Evolutionary conservation across 1,140 invertebrate species (phyloP), one percentile per base, ranked within the genome.

Genomic region (Heliconius nattereri): DNA sequence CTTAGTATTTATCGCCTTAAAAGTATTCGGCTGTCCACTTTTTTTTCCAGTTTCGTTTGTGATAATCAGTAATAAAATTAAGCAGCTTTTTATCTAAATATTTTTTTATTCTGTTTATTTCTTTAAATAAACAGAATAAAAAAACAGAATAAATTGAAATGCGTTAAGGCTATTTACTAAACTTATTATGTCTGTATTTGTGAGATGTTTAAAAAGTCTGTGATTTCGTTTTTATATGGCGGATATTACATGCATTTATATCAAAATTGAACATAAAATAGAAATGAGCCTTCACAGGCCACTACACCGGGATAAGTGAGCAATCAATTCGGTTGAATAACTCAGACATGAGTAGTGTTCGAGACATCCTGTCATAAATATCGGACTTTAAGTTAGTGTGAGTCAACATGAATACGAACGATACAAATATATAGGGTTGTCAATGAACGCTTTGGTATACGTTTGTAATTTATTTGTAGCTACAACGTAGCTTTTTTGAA

Each of bases 1-100:
- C 88, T 89, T 87, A 85, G 83, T 84, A 85, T 85, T 84, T 80
- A 82, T 84, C 78, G 76, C 57, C 78, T 78, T 79, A 75, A 81
- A 52, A 78, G 78, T 80, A 76, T 80, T 80, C 71, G 45, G 78
- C 54, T 76, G 78, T 80, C 70, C 57, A 52, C 40, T 23, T 35
- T 52, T 20, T 20, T 71, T 79, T 73, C 32, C 32, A 79, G 73
- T 79, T 54, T 75, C 75, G 52, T 79, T 79, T 73, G 70, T 75
- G 71, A 54, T 73, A 78, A 32, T 52, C 32, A 26, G 16, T 57
- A 45, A 78, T 77, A 72, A 77, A 71, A 35, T 71, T 19, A 57
- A 57, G 20, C 54, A 23, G 54, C n/a, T 57, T 57, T 57, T 57
- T 57, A 57, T 57, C n/a, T 2, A 23, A 60, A 11, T 45, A 11